A percentile compares a stretch with the other conserved stretches of the same genome.
phyloP scores from a whole-genome alignment of 2,113 vertebrate genomes.

The Anguilla japonica region DNA sequence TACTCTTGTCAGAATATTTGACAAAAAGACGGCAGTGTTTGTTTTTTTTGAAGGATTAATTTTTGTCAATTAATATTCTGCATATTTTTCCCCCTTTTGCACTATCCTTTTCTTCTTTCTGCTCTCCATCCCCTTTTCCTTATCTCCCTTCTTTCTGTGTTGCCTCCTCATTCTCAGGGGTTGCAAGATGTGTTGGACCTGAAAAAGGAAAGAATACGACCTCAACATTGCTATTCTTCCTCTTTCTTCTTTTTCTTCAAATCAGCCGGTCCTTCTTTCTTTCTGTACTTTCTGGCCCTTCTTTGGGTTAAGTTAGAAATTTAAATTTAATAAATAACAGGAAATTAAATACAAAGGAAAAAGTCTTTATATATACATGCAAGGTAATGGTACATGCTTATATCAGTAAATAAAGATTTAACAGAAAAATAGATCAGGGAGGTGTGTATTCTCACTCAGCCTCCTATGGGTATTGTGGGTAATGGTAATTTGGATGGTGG shows the following conservation, averaged over 20 bases:
- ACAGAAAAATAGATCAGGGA: slow-evolving; percentile 26
- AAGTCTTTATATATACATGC: slow-evolving; percentile 39
- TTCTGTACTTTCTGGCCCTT: slow-evolving; percentile 39
- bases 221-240: slow-evolving; percentile 59
- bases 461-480: slow-evolving; percentile 11
- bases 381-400: slow-evolving; percentile 29
- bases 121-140: neutral
- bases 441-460: slow-evolving; percentile 27
- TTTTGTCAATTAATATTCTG: slow-evolving; percentile 19
- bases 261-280: slow-evolving; percentile 27
- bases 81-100: slow-evolving; percentile 12
- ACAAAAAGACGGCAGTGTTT: neutral
- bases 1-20: neutral
- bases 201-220: slow-evolving; percentile 59
- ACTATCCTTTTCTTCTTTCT: slow-evolving; percentile 32
- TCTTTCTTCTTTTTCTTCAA: slow-evolving; percentile 49
- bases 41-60: neutral
- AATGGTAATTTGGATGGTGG: neutral
- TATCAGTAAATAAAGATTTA: slow-evolving; percentile 9
- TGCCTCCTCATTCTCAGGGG: slow-evolving; percentile 52
- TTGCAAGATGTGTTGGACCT: slow-evolving; percentile 63
- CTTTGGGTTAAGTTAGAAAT: slow-evolving; percentile 46
- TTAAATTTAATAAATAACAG: slow-evolving; percentile 49
- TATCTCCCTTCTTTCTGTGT: neutral
- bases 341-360: slow-evolving; percentile 43